phyloP scores from a whole-genome alignment of 2,797 vertebrate species.

The Scomberomorus guttatus region DNA sequence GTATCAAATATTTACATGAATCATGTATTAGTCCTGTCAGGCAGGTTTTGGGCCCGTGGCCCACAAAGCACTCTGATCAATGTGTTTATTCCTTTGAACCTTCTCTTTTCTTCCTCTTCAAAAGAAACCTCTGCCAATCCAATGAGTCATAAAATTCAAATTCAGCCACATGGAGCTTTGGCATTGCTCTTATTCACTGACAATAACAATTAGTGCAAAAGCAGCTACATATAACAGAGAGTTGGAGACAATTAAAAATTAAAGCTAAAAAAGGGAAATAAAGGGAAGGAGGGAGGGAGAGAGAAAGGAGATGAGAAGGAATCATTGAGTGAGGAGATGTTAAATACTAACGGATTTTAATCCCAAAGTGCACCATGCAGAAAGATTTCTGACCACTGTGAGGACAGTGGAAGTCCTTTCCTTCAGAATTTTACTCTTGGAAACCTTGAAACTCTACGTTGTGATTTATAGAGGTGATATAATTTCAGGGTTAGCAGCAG shows the following conservation, averaged over 20 bases:
- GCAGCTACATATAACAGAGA: background rate
- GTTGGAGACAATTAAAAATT: background rate
- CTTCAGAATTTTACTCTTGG: background rate
- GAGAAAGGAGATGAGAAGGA: too few relatives aligned
- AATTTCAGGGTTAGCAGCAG: background rate
- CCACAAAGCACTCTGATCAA: constrained; percentile 19
- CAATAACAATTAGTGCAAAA: background rate
- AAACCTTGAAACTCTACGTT: background rate
- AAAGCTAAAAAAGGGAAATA: background rate
- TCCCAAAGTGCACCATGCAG: too few relatives aligned
- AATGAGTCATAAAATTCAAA: constrained; percentile 2
- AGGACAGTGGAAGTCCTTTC: too few relatives aligned
- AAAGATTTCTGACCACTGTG: too few relatives aligned
- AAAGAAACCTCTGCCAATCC: background rate
- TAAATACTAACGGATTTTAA: too few relatives aligned
- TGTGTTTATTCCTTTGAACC: constrained; percentile 29
- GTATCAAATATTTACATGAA: background rate
- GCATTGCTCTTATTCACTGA: background rate
- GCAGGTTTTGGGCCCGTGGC: background rate
- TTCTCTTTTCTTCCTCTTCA: constrained; percentile 18
- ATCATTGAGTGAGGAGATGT: too few relatives aligned
- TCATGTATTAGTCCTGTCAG: constrained; percentile 1
- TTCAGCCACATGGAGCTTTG: constrained; percentile 10
- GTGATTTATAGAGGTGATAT: too few relatives aligned
- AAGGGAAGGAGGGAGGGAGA: background rate